phyloP scores from a whole-genome alignment of 2,113 vertebrate genomes.

The Montifringilla adamsi region DNA sequence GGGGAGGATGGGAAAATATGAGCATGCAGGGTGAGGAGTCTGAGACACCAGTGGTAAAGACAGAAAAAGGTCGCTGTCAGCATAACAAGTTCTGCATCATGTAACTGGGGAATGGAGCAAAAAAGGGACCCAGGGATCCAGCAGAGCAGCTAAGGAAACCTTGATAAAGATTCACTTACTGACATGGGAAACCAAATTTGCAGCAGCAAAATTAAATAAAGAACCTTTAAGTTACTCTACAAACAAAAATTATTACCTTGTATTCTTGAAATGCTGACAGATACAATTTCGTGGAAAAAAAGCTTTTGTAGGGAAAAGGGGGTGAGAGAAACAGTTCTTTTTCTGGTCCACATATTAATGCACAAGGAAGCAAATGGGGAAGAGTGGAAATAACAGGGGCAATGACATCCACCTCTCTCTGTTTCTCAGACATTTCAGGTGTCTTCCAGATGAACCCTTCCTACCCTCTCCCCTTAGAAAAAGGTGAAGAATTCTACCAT shows the following conservation, averaged over 20 bases:
- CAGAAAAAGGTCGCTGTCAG: not conserved
- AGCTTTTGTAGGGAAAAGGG: not conserved
- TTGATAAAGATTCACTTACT: not conserved
- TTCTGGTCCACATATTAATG: not conserved
- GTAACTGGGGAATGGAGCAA: fast-evolving
- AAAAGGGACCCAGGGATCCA: not conserved
- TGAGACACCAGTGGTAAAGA: not conserved
- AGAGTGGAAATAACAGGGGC: not conserved
- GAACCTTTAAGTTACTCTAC: not conserved
- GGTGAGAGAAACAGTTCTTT: not conserved
- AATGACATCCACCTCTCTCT: not conserved
- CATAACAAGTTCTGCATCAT: not conserved
- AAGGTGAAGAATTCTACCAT: not conserved
- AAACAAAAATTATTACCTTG: not conserved
- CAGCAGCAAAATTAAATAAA: not conserved
- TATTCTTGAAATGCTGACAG: not conserved
- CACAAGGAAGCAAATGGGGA: not conserved
- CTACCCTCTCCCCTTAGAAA: not conserved
- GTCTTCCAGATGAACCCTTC: not conserved
- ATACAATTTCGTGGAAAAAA: not conserved
- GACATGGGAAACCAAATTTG: not conserved
- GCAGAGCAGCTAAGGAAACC: not conserved
- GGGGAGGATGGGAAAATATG: not conserved
- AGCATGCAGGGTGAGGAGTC: not conserved
- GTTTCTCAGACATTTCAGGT: not conserved